Evolutionary conservation across 2,113 vertebrate species (phyloP).

Genomic region (Nesoenas mayeri): DNA sequence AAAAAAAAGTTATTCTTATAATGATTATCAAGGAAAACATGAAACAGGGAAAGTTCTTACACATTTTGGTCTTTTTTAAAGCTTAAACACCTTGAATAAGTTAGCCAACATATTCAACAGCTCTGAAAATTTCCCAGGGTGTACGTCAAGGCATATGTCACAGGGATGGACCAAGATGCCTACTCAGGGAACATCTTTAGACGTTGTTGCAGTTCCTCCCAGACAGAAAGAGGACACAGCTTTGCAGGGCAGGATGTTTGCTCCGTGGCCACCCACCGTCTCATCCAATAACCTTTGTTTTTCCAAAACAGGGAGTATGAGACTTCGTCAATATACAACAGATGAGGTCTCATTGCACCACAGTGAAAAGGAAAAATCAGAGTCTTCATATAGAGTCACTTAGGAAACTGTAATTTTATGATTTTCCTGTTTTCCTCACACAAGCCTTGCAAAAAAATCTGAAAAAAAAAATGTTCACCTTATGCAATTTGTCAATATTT

Average conservation of each 20-base stretch:
- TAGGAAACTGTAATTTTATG: background rate
- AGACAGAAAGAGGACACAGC: background rate
- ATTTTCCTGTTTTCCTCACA: background rate
- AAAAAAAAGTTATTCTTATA: background rate
- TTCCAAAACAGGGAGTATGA: background rate
- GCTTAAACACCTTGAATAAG: background rate
- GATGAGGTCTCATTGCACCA: accelerated
- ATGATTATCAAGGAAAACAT: background rate
- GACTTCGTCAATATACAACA: background rate
- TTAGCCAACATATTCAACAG: background rate
- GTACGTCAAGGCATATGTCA: background rate
- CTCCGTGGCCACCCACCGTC: accelerated
- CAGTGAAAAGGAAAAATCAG: background rate
- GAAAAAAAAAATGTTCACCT: background rate
- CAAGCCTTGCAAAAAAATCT: background rate
- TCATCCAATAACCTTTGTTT: background rate
- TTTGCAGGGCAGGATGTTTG: background rate
- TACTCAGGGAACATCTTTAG: background rate
- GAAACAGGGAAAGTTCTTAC: background rate
- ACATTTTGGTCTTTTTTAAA: background rate
- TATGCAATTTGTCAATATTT: background rate
- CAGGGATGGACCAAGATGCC: accelerated
- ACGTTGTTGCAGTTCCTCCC: background rate
- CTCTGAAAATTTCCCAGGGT: background rate
- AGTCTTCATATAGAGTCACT: background rate